Conservation (phyloP, 2,888 invertebrate species). For the Pandemis cinnamomeana region DNA sequence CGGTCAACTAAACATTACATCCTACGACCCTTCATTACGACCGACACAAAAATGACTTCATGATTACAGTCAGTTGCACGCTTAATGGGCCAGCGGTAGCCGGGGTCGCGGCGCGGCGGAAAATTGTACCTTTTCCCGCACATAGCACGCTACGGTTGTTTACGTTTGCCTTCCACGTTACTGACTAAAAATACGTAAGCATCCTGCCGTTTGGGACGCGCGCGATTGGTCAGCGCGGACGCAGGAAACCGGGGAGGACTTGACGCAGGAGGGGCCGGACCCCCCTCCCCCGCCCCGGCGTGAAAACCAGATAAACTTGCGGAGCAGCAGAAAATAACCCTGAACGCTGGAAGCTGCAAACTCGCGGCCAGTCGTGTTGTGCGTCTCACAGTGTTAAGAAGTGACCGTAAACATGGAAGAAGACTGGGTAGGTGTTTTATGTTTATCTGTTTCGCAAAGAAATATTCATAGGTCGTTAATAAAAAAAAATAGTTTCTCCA, state of each 20-base stretch:
- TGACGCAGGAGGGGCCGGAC: conserved; percentile 57
- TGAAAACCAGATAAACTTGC: conserved; percentile 69
- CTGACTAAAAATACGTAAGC: conserved; percentile 81
- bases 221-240: conserved; percentile 76
- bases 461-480: not conserved
- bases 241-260: conserved; percentile 77
- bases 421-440: conserved; percentile 78
- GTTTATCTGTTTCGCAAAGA: not conserved
- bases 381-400: conserved; percentile 84
- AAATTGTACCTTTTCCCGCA: conserved; percentile 57
- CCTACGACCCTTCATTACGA: conserved; percentile 23
- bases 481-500: not conserved
- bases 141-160: conserved; percentile 73
- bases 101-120: conserved; percentile 29
- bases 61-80: conserved; percentile 40
- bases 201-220: conserved; percentile 82
- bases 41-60: conserved; percentile 29
- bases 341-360: conserved; percentile 79
- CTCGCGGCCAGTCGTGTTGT: conserved; percentile 81
- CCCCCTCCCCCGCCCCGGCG: conserved; percentile 52
- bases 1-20: conserved; percentile 5
- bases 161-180: conserved; percentile 82
- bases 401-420: conserved; percentile 81
- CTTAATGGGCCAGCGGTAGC: conserved; percentile 33
- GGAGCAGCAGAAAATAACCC: conserved; percentile 82